These are phyloP conservation scores for Dioctria rufipes DNA, from an alignment of 2,888 invertebrate species.

Conservation along the genomic window DNA sequence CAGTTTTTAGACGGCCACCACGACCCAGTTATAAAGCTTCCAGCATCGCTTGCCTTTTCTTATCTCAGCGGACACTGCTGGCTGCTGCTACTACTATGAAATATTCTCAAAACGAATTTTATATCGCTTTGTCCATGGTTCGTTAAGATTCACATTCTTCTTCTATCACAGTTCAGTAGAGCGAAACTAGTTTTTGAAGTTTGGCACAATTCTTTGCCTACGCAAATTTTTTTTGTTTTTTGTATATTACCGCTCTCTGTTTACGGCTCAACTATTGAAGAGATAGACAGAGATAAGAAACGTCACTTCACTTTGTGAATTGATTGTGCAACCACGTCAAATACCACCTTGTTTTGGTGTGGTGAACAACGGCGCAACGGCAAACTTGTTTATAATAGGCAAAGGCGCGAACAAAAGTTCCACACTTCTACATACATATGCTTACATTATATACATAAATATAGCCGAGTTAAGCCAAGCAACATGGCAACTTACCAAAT, in stretches of 20 bases:
- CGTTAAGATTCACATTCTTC: not conserved
- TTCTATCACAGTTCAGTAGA: not conserved
- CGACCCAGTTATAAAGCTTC: not conserved
- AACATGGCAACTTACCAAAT: constrained; percentile 7
- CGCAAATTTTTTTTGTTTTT: not conserved
- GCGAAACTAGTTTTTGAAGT: constrained; percentile 14
- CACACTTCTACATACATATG: too few species aligned
- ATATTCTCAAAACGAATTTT: too few species aligned
- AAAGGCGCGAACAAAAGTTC: too few species aligned
- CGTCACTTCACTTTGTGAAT: not conserved
- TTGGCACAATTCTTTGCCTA: constrained; percentile 27
- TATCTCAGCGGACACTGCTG: not conserved
- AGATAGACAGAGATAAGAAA: not conserved
- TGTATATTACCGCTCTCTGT: not conserved
- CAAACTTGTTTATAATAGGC: too few species aligned
- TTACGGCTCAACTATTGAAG: not conserved
- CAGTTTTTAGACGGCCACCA: too few species aligned
- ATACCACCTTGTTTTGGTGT: not conserved
- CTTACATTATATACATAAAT: too few species aligned
- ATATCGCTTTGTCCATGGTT: too few species aligned
- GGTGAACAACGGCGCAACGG: too few species aligned
- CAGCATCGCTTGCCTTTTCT: not conserved
- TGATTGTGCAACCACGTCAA: constrained; percentile 1
- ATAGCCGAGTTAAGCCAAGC: not conserved
- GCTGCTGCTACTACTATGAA: not conserved